Evolutionary conservation across 2,797 vertebrate species (phyloP).

Genomic region (Epinephelus coioides): DNA sequence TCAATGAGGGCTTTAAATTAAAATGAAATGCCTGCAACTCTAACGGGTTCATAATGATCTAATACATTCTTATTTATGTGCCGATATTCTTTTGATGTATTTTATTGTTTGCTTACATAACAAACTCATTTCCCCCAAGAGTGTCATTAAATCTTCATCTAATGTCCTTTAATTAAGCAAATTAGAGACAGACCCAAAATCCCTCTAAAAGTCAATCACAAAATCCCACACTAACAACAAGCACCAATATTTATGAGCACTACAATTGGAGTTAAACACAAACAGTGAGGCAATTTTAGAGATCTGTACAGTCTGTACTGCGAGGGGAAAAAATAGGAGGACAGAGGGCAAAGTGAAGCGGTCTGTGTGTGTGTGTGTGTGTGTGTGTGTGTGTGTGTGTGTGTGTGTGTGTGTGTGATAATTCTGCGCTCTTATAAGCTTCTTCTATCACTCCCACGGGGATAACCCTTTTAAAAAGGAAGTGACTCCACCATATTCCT

Average conservation of each 20-base stretch:
- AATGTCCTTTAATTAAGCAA: slow-evolving; percentile 27
- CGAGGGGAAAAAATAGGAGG: neutral
- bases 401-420: slow-evolving; percentile 29
- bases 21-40: slow-evolving; percentile 12
- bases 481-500: slow-evolving; percentile 44
- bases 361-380: neutral
- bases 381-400: slow-evolving; percentile 8
- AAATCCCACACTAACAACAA: slow-evolving; percentile 21
- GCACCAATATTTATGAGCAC: slow-evolving; percentile 10
- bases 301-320: neutral
- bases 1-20: neutral
- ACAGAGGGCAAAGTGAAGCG: slow-evolving; percentile 9
- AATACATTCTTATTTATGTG: slow-evolving; percentile 17
- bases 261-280: slow-evolving; percentile 17
- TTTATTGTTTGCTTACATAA: slow-evolving; percentile 29
- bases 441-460: slow-evolving; percentile 44
- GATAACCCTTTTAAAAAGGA: slow-evolving; percentile 51
- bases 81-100: slow-evolving; percentile 22
- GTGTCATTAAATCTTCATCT: slow-evolving; percentile 23
- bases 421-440: slow-evolving; percentile 38
- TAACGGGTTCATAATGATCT: neutral
- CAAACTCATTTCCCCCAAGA: neutral
- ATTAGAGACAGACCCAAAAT: slow-evolving; percentile 21
- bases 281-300: slow-evolving; percentile 1
- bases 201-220: slow-evolving; percentile 8